Evolutionary conservation across 2,888 invertebrate species (phyloP).

Genomic region (Resseliella maxima): DNA sequence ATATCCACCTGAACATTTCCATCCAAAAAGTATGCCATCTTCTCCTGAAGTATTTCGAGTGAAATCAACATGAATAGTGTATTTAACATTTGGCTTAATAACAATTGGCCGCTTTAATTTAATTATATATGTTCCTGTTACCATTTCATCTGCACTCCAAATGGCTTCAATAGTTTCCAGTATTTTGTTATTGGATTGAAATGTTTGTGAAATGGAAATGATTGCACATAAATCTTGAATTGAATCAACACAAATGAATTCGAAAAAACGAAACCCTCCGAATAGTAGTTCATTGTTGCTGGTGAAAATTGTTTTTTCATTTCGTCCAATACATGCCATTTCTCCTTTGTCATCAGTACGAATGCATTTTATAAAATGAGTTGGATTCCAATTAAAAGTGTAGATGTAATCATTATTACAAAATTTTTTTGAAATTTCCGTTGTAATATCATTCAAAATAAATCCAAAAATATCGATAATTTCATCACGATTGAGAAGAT

Average conservation of each 20-base stretch:
- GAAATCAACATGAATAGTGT: background rate
- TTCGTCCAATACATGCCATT: background rate
- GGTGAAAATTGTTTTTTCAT: background rate
- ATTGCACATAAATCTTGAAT: background rate
- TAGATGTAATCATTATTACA: background rate
- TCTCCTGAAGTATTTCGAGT: background rate
- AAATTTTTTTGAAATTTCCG: background rate
- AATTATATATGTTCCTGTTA: no score
- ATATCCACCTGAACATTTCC: background rate
- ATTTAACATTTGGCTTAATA: background rate
- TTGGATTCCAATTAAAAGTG: background rate
- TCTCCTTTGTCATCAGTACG: background rate
- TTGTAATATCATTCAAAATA: background rate
- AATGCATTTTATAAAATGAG: background rate
- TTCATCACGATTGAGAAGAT: background rate
- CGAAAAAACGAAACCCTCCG: background rate
- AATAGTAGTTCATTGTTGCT: background rate
- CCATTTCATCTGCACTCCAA: background rate
- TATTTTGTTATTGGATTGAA: background rate
- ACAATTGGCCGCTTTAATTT: background rate
- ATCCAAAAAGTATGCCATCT: no score
- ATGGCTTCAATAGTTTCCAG: background rate
- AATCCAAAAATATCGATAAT: background rate
- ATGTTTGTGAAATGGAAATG: no score
- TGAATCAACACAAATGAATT: background rate